Evolutionary conservation across 1,140 invertebrate genomes (phyloP), one percentile per base, ranked within the genome.

Genomic region (Sesamia nonagrioides): DNA sequence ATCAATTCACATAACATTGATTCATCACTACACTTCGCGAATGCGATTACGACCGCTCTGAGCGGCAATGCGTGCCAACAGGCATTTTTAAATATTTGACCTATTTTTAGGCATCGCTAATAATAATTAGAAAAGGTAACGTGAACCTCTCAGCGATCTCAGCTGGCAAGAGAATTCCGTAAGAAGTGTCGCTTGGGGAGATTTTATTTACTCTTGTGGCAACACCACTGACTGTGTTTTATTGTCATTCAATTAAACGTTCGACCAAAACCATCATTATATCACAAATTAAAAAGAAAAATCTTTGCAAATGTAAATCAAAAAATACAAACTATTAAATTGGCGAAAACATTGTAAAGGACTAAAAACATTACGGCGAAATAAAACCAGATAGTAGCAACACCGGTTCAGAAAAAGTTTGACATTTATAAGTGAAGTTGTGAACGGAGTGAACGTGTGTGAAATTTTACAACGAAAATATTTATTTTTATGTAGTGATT

Each of bases 41-140:
- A 88, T 89, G 78, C 81, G 87, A 91, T 90, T 89, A 88, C 86
- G 87, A 88, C 78, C 74, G 84, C 60, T 88, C 83, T 82, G 86
- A 76, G 84, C 73, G 80, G 86, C 86, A 87, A 91, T 86, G 75
- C 87, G 90, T 90, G 91, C 91, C 92, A 92, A 89, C 86, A 78
- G 80, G 84, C 86, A 92, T 91, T 94, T 94, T 92, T 91, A 92
- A 94, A 95, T 94, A 91, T 94, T 91, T 93, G 89, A 90, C 91
- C 92, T 95, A 95, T 95, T 95, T 95, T 92, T 95, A 95, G 92
- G 86, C 84, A 84, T 86, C 80, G 91, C 94, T 94, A 94, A 94
- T 93, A 94, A 94, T 94, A 92, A 94, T 94, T 89, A 94, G 91
- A 89, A 89, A 94, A 94, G 92, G 94, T 95, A 95, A 95, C 91